These are phyloP conservation scores for Pantala flavescens DNA, from an alignment of 1,140 invertebrate species.

Conservation along the genomic window DNA sequence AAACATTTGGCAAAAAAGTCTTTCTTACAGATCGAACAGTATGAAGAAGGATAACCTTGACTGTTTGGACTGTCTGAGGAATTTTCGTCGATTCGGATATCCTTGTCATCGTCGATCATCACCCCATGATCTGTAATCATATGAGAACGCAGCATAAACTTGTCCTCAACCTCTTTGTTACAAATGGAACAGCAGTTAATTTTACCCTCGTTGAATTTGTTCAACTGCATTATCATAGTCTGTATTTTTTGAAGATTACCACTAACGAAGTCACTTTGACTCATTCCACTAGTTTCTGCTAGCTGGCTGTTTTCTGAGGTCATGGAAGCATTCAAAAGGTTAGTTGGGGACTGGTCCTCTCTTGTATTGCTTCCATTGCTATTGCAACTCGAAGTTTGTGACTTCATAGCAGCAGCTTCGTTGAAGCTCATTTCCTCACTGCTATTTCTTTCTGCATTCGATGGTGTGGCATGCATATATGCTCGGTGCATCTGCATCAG, in stretches of 20 bases:
- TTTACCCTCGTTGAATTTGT: slow-evolving; percentile 55
- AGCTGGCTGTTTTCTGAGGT: slow-evolving; percentile 21
- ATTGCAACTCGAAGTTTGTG: neutral
- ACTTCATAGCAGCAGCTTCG: neutral
- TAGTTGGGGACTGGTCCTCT: slow-evolving; percentile 35
- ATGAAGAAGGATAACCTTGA: slow-evolving; percentile 17
- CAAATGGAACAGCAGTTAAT: slow-evolving; percentile 41
- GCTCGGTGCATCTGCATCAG: slow-evolving; percentile 43
- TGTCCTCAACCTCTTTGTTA: slow-evolving; percentile 45
- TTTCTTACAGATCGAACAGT: slow-evolving; percentile 41
- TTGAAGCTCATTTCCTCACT: neutral
- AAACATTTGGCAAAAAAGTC: slow-evolving; percentile 49
- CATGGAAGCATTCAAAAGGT: slow-evolving; percentile 25
- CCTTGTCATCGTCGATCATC: slow-evolving; percentile 32
- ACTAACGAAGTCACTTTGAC: slow-evolving; percentile 47
- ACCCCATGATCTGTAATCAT: slow-evolving; percentile 48
- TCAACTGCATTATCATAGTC: slow-evolving; percentile 82
- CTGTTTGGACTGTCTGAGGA: neutral
- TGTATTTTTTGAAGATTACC: slow-evolving; percentile 80
- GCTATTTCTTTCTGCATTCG: slow-evolving; percentile 32
- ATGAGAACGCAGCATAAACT: slow-evolving; percentile 45
- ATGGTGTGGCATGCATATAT: slow-evolving; percentile 30
- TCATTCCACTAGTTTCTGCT: slow-evolving; percentile 28
- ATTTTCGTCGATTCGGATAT: slow-evolving; percentile 26
- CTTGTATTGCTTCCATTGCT: slow-evolving; percentile 26